Evolutionary conservation across 2,797 vertebrate genomes (phyloP).

Genomic region (Hephaestus fuliginosus): DNA sequence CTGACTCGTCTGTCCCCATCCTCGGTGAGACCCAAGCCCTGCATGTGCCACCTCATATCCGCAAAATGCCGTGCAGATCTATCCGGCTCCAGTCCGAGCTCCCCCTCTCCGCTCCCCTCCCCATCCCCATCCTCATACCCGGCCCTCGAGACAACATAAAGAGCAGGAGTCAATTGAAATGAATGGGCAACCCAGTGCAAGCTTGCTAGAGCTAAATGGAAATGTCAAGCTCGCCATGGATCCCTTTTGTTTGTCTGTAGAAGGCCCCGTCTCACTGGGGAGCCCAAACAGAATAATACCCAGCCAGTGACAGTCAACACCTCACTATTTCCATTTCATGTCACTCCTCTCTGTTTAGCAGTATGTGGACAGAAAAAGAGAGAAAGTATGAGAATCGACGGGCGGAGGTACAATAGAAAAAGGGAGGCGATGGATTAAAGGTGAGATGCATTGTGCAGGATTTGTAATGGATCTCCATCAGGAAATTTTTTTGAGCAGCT

Average conservation of each 20-base stretch:
- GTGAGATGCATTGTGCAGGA: constrained; percentile 30
- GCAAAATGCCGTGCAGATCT: constrained; percentile 58
- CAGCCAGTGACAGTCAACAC: constrained; percentile 62
- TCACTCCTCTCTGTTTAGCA: constrained; percentile 47
- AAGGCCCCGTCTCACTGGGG: constrained; percentile 62
- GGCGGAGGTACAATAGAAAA: background rate
- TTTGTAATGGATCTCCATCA: constrained; percentile 24
- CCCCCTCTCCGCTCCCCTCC: background rate
- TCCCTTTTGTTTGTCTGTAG: constrained; percentile 80
- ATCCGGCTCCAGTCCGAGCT: constrained; percentile 12
- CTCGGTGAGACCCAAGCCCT: constrained; percentile 24
- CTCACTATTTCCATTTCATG: constrained; percentile 60
- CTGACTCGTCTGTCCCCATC: constrained; percentile 16
- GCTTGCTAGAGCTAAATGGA: constrained; percentile 79
- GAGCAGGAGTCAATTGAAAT: constrained; percentile 78
- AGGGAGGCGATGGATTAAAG: constrained; percentile 31
- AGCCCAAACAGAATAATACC: constrained; percentile 68
- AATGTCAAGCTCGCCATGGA: constrained; percentile 80
- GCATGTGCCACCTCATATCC: constrained; percentile 41
- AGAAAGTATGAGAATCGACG: constrained; percentile 4
- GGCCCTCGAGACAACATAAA: constrained; percentile 58
- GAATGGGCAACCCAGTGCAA: constrained; percentile 66
- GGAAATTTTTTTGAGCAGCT: constrained; percentile 28
- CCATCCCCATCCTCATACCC: background rate
- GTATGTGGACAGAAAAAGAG: constrained; percentile 17